Evolutionary conservation across 2,888 invertebrate species (phyloP).

Genomic region (Quadroppia sp.): DNA sequence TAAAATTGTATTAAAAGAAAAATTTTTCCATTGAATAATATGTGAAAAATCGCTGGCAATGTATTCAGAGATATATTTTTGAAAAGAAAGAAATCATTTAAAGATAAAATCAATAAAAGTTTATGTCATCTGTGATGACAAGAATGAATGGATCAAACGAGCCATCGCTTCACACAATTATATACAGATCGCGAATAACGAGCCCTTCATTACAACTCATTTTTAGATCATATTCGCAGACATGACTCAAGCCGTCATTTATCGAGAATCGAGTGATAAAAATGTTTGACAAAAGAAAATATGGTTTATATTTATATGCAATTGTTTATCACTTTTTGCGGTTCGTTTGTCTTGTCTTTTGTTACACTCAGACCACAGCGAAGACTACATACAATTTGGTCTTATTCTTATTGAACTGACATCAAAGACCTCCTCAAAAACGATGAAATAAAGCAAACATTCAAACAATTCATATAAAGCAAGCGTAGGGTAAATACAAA

Average conservation of each 20-base stretch:
- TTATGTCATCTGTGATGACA: background rate
- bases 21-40: too few species aligned
- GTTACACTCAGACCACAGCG: background rate
- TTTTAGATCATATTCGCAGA: too few species aligned
- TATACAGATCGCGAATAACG: background rate
- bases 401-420: background rate
- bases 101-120: slow-evolving; percentile 1
- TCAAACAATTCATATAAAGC: background rate
- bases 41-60: too few species aligned
- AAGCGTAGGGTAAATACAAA: too few species aligned
- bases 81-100: background rate
- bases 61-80: too few species aligned
- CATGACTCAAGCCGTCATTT: too few species aligned
- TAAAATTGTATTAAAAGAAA: too few species aligned
- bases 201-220: background rate
- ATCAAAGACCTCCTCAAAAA: background rate
- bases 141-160: background rate
- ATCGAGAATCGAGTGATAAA: too few species aligned
- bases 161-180: background rate
- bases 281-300: background rate
- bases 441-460: background rate
- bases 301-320: background rate
- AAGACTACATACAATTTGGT: background rate
- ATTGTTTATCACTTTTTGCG: background rate
- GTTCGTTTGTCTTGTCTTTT: slow-evolving; percentile 7